phyloP scores from a whole-genome alignment of 2,113 vertebrate species.

The Sarotherodon lohbergeri region DNA sequence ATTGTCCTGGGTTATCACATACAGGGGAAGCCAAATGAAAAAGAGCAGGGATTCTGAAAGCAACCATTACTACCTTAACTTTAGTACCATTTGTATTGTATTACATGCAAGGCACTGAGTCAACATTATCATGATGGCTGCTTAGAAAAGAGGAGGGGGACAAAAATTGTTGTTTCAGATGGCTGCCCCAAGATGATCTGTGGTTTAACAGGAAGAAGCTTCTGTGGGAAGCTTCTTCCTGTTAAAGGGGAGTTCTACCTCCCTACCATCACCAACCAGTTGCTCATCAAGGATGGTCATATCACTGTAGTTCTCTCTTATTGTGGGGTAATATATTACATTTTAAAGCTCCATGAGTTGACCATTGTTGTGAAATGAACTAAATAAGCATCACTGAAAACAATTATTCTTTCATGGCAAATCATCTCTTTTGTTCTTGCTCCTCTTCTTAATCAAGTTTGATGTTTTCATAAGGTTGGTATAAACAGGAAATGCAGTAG shows the following conservation, averaged over 20 bases:
- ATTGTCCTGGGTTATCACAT: constrained; percentile 38
- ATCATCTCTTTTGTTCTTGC: no score
- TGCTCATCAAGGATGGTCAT: not conserved
- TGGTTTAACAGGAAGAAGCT: not conserved
- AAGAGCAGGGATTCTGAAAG: constrained; percentile 32
- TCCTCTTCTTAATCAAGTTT: not conserved
- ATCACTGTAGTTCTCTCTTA: not conserved
- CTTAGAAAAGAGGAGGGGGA: not conserved
- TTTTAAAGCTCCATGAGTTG: not conserved
- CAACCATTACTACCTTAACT: constrained; percentile 43
- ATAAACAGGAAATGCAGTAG: not conserved
- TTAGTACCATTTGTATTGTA: constrained; percentile 32
- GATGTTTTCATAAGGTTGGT: not conserved
- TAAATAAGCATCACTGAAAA: not conserved
- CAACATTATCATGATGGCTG: not conserved
- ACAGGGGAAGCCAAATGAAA: not conserved
- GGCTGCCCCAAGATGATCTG: not conserved
- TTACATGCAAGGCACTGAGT: not conserved
- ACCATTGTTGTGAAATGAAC: not conserved
- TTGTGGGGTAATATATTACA: not conserved
- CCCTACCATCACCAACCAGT: not conserved
- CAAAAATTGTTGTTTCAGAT: not conserved
- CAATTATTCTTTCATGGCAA: not conserved
- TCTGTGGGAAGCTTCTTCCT: not conserved
- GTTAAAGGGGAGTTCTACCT: not conserved